Base-by-base conservation (phyloP, 1,140 invertebrate species). In the Nomia melanderi region DNA sequence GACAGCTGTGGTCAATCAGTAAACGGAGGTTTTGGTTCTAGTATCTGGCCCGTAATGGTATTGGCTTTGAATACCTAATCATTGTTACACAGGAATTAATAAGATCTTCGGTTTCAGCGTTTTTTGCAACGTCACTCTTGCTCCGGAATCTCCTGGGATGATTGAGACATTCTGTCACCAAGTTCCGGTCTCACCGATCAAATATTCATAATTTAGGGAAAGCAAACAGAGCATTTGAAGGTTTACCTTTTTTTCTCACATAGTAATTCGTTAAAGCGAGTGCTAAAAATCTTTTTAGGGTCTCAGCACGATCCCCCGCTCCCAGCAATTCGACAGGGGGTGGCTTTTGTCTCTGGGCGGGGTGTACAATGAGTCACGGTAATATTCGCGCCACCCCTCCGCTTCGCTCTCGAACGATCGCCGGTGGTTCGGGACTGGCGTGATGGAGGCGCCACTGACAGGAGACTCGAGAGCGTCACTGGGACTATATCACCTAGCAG, bases 11-110 rank as follows among this genome's bases (percentile, higher is more conserved):
- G 80, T 82, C 77, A 75, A 63, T 44, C 59, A 75, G 62, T 57
- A 14, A 75, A 75, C 65, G 74, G 53, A 67, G 77, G 71, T 77
- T 60, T 77, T 60, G 53, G 72, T 41, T 65, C 77, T 71, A 59
- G 65, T 85, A 88, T 17, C 20, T 50, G 47, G 47, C 47, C 47
- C 47, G n/a, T 50, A 17, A 50, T 50, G 4, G 7, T 90, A 91
- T 89, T 87, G 87, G 82, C 84, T 85, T 85, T 81, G 84, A 85
- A 87, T 86, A 80, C 76, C 87, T 89, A 89, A 90, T 90, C 86
- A 88, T 88, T 86, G 85, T 89, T 90, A 90, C 89, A 83, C 57
- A 84, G 87, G 87, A 91, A 91, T 91, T 90, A 90, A 90, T 91
- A 89, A 90, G 86, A 83, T 83, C 79, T 88, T 88, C 86, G 88